A percentile compares a stretch with the other conserved stretches of the same genome.
Conservation (phyloP, 2,888 invertebrate genomes). For the Spilarctia lutea region DNA sequence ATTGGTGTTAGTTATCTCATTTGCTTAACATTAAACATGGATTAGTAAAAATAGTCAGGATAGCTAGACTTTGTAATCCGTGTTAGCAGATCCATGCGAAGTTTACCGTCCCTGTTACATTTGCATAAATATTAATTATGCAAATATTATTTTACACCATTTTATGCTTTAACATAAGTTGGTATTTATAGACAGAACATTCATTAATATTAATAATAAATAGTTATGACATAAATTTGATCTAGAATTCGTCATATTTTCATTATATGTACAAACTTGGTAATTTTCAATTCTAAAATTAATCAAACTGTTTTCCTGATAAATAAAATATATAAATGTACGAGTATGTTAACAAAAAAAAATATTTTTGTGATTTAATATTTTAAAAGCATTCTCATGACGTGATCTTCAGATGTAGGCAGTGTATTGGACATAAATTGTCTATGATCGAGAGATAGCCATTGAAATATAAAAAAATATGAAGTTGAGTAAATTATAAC, state of each 20-base stretch:
- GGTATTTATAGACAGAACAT: neutral
- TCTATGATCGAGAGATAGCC: neutral
- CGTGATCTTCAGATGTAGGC: neutral
- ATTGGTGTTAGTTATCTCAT: neutral
- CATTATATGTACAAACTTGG: neutral
- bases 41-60: neutral
- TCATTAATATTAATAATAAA: neutral
- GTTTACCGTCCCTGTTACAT: neutral
- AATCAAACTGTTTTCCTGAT: too few species aligned
- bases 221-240: neutral
- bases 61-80: constrained; percentile 14
- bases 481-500: neutral
- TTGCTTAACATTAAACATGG: constrained; percentile 1
- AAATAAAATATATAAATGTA: too few species aligned
- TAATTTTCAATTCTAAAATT: neutral
- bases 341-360: too few species aligned
- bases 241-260: neutral
- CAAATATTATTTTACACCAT: neutral
- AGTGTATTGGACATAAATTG: neutral
- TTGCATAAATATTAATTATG: neutral
- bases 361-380: too few species aligned
- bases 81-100: constrained; percentile 15
- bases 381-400: neutral
- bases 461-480: neutral
- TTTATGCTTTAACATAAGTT: neutral